Evolutionary conservation across 2,797 vertebrate genomes (phyloP), one percentile per base, ranked within the genome.

Genomic region (Melanotaenia pygmaea): DNA sequence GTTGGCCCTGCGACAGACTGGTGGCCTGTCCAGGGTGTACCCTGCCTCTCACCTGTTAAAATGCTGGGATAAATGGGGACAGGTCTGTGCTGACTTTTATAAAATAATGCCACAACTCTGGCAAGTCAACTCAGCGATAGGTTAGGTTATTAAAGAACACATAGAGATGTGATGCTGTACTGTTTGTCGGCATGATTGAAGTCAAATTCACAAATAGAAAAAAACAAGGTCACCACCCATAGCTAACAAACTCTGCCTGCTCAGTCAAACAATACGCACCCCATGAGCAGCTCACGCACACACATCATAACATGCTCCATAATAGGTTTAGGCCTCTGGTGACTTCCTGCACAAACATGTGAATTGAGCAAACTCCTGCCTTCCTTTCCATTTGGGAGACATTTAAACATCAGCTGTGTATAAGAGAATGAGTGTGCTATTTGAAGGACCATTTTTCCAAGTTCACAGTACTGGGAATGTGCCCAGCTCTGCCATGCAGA

Each of bases 211-310:
- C 63, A 72, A 84, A 82, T 30, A 77, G 32, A 26, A 30, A 32
- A 32, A 35, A 18, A 54, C 30, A 51, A 74, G 26, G 76, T 82
- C 81, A 47, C 84, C 90, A 74, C 91, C 91, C 38, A 91, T 76
- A 88, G 90, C 90, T 73, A 94, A 93, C 91, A 93, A 85, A 87
- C 88, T 88, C 59, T 67, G 72, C 89, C 87, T 87, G 59, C 45
- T 50, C 71, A 70, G 75, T 75, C 82, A 92, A 92, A 92, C 76
- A 89, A 79, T 88, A 80, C 54, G 79, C 86, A 76, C 67, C 77
- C 43, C 26, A 34, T 32, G 30, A 75, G 10, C n/a, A 43, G 14
- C 40, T 18, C 50, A 28, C 26, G 45, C 45, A 62, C 76, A 71
- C 62, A 67, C 75, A 75, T 62, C 71, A 62, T 9, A 0, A 16